Evolutionary conservation across 2,797 vertebrate genomes (phyloP), one percentile per base, ranked within the genome.

Genomic region (Gambelia wislizenii): DNA sequence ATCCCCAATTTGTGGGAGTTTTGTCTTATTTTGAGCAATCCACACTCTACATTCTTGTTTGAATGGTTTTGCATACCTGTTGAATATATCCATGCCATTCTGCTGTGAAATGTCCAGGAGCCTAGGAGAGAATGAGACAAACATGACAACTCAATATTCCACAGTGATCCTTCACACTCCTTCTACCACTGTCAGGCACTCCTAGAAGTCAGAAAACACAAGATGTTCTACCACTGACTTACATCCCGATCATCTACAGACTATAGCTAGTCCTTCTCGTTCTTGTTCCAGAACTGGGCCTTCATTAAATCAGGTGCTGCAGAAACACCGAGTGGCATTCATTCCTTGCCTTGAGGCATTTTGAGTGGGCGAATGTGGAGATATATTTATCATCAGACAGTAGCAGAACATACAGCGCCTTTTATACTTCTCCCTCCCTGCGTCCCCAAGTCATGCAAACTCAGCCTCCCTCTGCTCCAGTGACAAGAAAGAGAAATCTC

Each of bases 341-440:
- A 36, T 83, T 83, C 56, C n/a, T 61, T 76, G 78, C 89, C 79
- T 83, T 6, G 6, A 86, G 89, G 56, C 89, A 82, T 81, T 86
- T 77, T 89, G 79, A 83, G 89, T 82, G 84, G 84, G 84, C 14
- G 89, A 69, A 69, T 42, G 70, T 67, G 25, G 69, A 76, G 89
- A 82, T 89, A 76, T 86, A 89, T 89, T 89, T 86, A 83, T 89
- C 89, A 86, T 54, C 79, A 77, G 79, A 82, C 89, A 83, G 70
- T 67, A 67, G 81, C 70, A 54, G 89, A 89, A 64, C 44, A 82
- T 61, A 82, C 67, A 44, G 47, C n/a, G 59, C 78, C 56, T 85
- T 75, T 74, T 81, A 39, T 81, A 10, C 44, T 61, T 42, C 56
- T n/a, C 64, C 22, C 83, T 56, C 9, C 22, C 25, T 69, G 1